Evolutionary conservation across 2,888 invertebrate genomes (phyloP).

Genomic region (Operophtera brumata): DNA sequence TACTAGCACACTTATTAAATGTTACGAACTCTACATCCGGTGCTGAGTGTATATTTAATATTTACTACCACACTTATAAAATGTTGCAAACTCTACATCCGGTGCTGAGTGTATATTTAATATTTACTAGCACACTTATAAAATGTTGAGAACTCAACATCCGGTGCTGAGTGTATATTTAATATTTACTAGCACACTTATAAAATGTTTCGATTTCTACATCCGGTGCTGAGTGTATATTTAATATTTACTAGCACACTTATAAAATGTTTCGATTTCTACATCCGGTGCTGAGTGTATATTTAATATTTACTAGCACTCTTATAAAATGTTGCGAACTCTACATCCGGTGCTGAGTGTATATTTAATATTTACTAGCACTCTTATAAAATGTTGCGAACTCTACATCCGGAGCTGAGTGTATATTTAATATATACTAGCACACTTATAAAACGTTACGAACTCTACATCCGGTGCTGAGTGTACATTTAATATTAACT

Average conservation of each 20-base stretch:
- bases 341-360: neutral
- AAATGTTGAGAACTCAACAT: conserved; percentile 8
- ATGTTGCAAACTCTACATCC: conserved; percentile 6
- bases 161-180: too few species aligned
- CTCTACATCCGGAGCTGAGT: neutral
- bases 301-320: conserved; percentile 6
- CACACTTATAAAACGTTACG: conserved; percentile 7
- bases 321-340: conserved; percentile 6
- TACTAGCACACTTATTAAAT: conserved; percentile 6
- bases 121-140: conserved; percentile 8
- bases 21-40: conserved; percentile 3
- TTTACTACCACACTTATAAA: conserved; percentile 7
- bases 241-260: conserved; percentile 6
- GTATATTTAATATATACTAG: neutral
- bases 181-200: conserved; percentile 7
- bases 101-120: too few species aligned
- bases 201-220: conserved; percentile 9
- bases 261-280: conserved; percentile 5
- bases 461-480: neutral
- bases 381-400: conserved; percentile 6
- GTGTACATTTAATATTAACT: conserved; percentile 1
- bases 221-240: neutral
- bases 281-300: neutral
- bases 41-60: neutral
- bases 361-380: conserved; percentile 5